These are phyloP conservation scores for Falco berigora DNA, from an alignment of 2,797 vertebrate species.

Conservation along the genomic window DNA sequence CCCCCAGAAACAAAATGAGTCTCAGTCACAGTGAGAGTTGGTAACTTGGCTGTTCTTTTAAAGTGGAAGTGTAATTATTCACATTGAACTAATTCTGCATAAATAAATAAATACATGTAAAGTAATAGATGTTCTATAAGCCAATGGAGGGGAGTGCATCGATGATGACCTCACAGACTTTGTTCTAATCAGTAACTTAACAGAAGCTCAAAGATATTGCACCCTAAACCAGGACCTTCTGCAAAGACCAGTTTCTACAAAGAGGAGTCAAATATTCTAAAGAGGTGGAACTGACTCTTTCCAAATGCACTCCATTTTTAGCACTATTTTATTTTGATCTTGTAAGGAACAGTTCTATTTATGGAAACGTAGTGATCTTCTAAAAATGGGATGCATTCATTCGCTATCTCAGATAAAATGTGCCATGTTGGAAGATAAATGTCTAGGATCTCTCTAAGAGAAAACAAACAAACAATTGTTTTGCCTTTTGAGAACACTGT, in stretches of 20 bases:
- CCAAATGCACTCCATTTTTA: not conserved
- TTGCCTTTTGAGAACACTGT: conserved; percentile 37
- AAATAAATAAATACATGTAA: not conserved
- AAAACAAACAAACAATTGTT: conserved; percentile 55
- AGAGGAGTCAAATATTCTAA: not conserved
- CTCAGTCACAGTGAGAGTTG: not conserved
- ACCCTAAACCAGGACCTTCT: not conserved
- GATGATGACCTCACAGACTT: not conserved
- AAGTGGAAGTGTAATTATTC: not conserved
- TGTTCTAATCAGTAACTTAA: not conserved
- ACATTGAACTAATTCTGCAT: not conserved
- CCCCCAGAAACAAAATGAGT: not conserved
- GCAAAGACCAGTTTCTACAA: not conserved
- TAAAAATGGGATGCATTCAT: not conserved
- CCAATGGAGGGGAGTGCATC: not conserved
- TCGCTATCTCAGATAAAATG: not conserved
- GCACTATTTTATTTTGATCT: not conserved
- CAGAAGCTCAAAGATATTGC: not conserved
- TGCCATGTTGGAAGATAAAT: conserved; percentile 30
- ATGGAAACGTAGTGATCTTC: not conserved
- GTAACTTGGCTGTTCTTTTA: not conserved
- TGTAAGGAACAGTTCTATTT: conserved; percentile 9
- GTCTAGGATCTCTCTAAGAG: conserved; percentile 20
- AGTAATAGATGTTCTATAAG: not conserved
- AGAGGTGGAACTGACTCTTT: not conserved